Evolutionary conservation across 1,140 invertebrate species (phyloP).

Genomic region (Panagrolaimus sp.): DNA sequence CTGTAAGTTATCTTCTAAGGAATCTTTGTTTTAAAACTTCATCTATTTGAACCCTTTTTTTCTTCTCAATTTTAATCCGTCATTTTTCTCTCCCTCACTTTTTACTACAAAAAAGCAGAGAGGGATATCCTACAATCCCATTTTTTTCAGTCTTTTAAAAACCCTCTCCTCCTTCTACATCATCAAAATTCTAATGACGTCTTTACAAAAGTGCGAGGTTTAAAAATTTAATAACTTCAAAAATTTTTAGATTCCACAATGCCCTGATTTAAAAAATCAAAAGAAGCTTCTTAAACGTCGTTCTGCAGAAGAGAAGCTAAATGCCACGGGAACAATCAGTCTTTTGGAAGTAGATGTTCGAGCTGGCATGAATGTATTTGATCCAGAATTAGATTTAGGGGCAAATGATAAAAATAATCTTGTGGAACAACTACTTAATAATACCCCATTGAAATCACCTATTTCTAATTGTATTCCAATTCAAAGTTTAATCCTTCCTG

Average conservation of each 20-base stretch:
- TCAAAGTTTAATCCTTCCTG: conserved; percentile 16
- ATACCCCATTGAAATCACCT: not conserved
- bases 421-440: not conserved
- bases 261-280: conserved; percentile 49
- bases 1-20: conserved; percentile 33
- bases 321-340: not conserved
- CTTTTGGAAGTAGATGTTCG: conserved; percentile 44
- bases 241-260: conserved; percentile 42
- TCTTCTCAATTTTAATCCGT: too few species aligned
- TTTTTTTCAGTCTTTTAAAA: too few species aligned
- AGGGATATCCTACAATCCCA: too few species aligned
- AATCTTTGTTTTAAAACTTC: too few species aligned
- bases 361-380: conserved; percentile 40
- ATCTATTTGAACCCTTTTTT: too few species aligned
- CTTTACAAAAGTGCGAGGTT: not conserved
- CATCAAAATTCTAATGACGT: not conserved
- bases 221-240: too few species aligned
- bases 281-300: conserved; percentile 23
- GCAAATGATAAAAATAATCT: conserved; percentile 7
- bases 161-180: too few species aligned
- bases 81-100: too few species aligned
- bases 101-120: too few species aligned
- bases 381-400: conserved; percentile 40
- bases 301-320: conserved; percentile 21
- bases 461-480: conserved; percentile 5